These are phyloP conservation scores for Cisticola juncidis DNA, from an alignment of 2,113 vertebrate genomes.

Conservation along the genomic window DNA sequence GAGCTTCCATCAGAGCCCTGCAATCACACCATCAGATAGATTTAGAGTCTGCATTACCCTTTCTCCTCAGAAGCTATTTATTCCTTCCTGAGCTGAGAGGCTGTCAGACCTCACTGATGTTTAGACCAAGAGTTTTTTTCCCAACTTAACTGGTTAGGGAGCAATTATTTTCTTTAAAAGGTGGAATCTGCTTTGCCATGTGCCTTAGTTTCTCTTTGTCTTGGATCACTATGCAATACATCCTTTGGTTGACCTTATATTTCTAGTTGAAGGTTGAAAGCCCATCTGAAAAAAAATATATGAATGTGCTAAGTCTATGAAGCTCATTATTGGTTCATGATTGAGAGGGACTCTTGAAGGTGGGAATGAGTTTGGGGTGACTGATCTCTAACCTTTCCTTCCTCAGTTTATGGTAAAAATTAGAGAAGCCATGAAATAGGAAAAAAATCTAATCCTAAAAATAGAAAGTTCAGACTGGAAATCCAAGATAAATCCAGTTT, in stretches of 20 bases:
- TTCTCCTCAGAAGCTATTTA: constrained; percentile 41
- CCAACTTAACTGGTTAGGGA: neutral
- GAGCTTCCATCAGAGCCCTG: constrained; percentile 21
- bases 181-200: neutral
- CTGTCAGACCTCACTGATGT: constrained; percentile 18
- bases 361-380: neutral
- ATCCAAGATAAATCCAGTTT: neutral
- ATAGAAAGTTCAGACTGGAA: neutral
- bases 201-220: neutral
- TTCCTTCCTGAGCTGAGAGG: constrained; percentile 32
- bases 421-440: neutral
- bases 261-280: neutral
- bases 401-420: neutral
- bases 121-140: neutral
- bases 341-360: neutral
- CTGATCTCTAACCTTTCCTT: neutral
- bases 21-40: constrained; percentile 40
- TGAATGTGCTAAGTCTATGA: neutral
- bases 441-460: neutral
- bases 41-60: neutral
- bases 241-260: neutral
- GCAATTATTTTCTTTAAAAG: neutral
- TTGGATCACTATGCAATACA: neutral
- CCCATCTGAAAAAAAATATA: neutral
- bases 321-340: neutral